These are phyloP conservation scores for Callospermophilus lateralis DNA, from an alignment of 2,113 vertebrate genomes.

Conservation along the genomic window DNA sequence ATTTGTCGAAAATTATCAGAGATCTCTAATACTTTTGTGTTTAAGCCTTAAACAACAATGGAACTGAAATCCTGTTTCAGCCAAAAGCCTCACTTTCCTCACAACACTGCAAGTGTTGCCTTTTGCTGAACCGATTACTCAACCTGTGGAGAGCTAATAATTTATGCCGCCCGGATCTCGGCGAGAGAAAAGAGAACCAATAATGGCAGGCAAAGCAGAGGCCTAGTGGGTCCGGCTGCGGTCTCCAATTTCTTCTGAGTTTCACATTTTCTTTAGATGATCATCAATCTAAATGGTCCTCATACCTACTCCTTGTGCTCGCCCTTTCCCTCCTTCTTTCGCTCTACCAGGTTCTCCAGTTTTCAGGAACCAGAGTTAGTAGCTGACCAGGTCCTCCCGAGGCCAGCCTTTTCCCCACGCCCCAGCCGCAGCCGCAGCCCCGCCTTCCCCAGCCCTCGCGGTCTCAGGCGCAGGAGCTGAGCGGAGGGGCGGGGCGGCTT, in stretches of 20 bases:
- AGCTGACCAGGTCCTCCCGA: background rate
- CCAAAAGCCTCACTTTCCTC: background rate
- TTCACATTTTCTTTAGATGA: background rate
- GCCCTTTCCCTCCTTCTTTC: background rate
- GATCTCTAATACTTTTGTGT: background rate
- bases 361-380: background rate
- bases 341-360: background rate
- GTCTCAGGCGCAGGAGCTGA: rapidly evolving
- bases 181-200: background rate
- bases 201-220: background rate
- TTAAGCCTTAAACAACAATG: background rate
- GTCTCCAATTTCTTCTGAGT: background rate
- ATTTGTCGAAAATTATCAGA: background rate
- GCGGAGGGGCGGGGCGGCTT: background rate
- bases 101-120: background rate
- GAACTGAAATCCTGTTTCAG: background rate
- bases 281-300: background rate
- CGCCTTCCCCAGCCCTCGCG: rapidly evolving
- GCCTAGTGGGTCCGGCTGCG: background rate
- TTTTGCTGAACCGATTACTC: slow-evolving; percentile 11
- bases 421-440: background rate
- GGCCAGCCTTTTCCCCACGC: rapidly evolving
- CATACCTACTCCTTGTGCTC: background rate
- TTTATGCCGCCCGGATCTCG: background rate
- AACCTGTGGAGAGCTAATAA: background rate